These are phyloP conservation scores for Amphimedon queenslandica DNA, from an alignment of 37 sponge, comb jelly and placozoan species.

Conservation along the genomic window DNA sequence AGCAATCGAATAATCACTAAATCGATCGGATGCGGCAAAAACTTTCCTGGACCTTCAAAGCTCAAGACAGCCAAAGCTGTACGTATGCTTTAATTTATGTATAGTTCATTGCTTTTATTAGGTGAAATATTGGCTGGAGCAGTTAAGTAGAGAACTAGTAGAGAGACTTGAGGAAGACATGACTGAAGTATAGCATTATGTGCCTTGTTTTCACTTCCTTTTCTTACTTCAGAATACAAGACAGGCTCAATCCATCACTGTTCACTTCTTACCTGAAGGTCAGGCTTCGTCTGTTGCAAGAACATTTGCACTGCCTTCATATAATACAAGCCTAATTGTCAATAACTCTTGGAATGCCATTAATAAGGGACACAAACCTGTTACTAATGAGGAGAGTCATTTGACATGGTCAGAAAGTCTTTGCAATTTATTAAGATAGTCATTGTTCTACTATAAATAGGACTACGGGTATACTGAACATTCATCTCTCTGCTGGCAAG, in stretches of 20 bases:
- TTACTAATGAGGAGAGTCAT: slow-evolving; percentile 3
- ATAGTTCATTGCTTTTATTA: neutral
- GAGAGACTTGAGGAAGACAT: slow-evolving; percentile 57
- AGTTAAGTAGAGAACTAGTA: slow-evolving; percentile 44
- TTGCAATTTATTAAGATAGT: neutral
- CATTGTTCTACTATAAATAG: neutral
- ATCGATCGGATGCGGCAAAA: slow-evolving; percentile 83
- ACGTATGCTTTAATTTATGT: neutral
- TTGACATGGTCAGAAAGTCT: slow-evolving; percentile 2
- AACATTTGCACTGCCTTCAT: slow-evolving; percentile 10
- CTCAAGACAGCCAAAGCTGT: slow-evolving; percentile 47
- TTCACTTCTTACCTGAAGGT: slow-evolving; percentile 16
- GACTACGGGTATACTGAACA: neutral
- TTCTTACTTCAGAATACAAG: slow-evolving; percentile 7
- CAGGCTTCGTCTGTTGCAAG: slow-evolving; percentile 3
- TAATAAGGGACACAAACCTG: neutral
- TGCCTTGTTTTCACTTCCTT: neutral
- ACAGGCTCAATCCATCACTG: slow-evolving; percentile 3
- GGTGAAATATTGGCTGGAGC: slow-evolving; percentile 56
- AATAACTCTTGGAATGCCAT: slow-evolving; percentile 8
- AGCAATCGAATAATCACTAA: slow-evolving; percentile 49
- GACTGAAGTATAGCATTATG: slow-evolving; percentile 1
- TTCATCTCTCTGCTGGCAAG: slow-evolving; percentile 6
- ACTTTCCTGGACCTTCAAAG: slow-evolving; percentile 66
- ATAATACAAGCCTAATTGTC: neutral